Evolutionary conservation across 1,140 invertebrate genomes (phyloP).

Genomic region (Calephelis nemesis): DNA sequence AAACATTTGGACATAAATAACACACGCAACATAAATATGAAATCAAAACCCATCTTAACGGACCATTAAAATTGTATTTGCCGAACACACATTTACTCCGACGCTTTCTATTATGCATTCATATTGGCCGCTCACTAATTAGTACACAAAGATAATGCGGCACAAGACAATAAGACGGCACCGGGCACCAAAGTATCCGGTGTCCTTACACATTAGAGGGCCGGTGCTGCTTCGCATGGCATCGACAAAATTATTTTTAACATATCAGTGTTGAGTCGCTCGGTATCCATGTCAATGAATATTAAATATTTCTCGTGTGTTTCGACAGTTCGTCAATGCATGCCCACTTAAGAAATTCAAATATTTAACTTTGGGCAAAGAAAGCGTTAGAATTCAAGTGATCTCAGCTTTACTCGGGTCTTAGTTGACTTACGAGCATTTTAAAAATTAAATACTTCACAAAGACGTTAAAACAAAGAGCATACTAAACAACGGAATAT

Average conservation of each 20-base stretch:
- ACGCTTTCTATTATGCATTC: constrained; percentile 75
- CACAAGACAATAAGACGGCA: constrained; percentile 63
- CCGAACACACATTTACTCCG: constrained; percentile 69
- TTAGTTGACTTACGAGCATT: constrained; percentile 74
- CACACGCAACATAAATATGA: constrained; percentile 52
- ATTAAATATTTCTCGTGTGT: constrained; percentile 68
- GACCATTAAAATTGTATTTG: constrained; percentile 67
- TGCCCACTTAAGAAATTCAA: constrained; percentile 76
- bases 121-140: constrained; percentile 76
- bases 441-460: constrained; percentile 74
- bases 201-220: constrained; percentile 55
- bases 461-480: constrained; percentile 65
- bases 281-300: constrained; percentile 63
- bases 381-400: constrained; percentile 79
- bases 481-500: constrained; percentile 27
- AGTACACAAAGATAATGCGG: constrained; percentile 73
- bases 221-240: constrained; percentile 34
- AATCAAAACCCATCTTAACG: constrained; percentile 60
- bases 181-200: constrained; percentile 38
- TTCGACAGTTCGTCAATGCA: constrained; percentile 70
- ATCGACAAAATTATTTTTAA: constrained; percentile 55
- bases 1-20: not conserved
- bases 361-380: constrained; percentile 76
- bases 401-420: constrained; percentile 64
- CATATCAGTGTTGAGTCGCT: constrained; percentile 43